Base-by-base conservation (phyloP, 2,797 vertebrate genomes). In the Cichlasoma orientale region DNA sequence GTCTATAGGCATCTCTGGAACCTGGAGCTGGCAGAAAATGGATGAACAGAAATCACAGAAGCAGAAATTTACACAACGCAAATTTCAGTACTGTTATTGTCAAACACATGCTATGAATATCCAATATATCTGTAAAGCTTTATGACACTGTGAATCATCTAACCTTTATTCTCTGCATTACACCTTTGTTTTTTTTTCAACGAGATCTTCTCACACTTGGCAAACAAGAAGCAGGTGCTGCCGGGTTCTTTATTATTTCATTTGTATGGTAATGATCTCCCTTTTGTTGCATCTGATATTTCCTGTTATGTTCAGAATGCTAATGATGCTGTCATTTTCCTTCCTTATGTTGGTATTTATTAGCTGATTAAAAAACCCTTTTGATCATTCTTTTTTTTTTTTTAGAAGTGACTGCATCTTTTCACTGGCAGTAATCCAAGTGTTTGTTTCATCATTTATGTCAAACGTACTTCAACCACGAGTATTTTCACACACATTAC, bases 41-140 rank as follows among this genome's bases (percentile, higher is more conserved):
- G 6, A 50, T 50, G 7, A 6, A 68, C 5, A 25, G 18, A 50
- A 68, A 68, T 68, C 61, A 47, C 61, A 47, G 47, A 66, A 41
- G 16, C 63, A 29, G 5, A 18, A 50, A 68, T 50, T 68, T 38
- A 71, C n/a, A 36, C 14, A 68, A 50, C 41, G 53, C 9, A 72
- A 56, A 72, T 56, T 25, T 44, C 36, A 72, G 11, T 25, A 56
- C 44, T 56, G 54, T 68, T 29, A 68, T 68, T 68, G 63, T 50
- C 18, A 68, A 68, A 68, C 13, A 50, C 44, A 68, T 68, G 25
- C 63, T 50, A 68, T 68, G 63, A 68, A 68, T 68, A 68, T 50
- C 44, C 44, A 68, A 31, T 68, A 27, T 68, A 68, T 68, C 18
- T 68, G 63, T 31, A 29, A 68, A 50, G 25, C 18, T 50, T 68